Percentiles rank a stretch among this genome's conserved stretches.
Evolutionary conservation across 2,113 vertebrate species (phyloP).

Genomic region (Hippolais icterina): DNA sequence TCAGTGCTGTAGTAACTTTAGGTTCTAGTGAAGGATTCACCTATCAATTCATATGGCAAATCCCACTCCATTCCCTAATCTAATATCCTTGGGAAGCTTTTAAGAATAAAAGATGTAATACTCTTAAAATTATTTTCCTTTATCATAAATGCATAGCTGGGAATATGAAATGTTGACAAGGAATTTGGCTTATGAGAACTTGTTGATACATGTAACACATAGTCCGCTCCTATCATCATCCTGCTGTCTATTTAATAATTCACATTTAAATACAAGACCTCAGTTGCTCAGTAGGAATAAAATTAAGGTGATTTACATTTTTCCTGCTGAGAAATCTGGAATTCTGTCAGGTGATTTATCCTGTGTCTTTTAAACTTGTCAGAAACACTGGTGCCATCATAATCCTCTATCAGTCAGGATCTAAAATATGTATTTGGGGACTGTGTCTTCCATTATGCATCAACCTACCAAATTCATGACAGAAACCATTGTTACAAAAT

Average conservation of each 20-base stretch:
- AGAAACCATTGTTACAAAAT: background rate
- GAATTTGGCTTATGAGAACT: conserved; percentile 31
- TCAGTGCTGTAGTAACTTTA: background rate
- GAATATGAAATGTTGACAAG: conserved; percentile 38
- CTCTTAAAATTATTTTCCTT: conserved; percentile 22
- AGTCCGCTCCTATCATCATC: background rate
- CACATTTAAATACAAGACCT: conserved; percentile 38
- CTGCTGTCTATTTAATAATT: conserved; percentile 28
- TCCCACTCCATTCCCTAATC: background rate
- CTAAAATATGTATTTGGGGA: background rate
- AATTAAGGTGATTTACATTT: conserved; percentile 50
- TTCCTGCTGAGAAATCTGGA: conserved; percentile 12
- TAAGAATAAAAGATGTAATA: conserved; percentile 19
- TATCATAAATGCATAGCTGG: background rate
- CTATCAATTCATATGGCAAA: background rate
- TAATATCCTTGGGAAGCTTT: background rate
- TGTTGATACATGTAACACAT: conserved; percentile 20
- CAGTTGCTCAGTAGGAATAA: conserved; percentile 41
- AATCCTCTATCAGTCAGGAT: background rate
- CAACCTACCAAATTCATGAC: background rate
- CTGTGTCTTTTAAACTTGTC: conserved; percentile 6
- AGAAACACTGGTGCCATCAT: conserved; percentile 4
- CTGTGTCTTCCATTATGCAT: background rate
- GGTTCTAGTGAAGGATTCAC: background rate
- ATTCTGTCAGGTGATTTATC: conserved; percentile 10